Conservation (phyloP, 2,888 invertebrate genomes). For the Axea sp. region DNA sequence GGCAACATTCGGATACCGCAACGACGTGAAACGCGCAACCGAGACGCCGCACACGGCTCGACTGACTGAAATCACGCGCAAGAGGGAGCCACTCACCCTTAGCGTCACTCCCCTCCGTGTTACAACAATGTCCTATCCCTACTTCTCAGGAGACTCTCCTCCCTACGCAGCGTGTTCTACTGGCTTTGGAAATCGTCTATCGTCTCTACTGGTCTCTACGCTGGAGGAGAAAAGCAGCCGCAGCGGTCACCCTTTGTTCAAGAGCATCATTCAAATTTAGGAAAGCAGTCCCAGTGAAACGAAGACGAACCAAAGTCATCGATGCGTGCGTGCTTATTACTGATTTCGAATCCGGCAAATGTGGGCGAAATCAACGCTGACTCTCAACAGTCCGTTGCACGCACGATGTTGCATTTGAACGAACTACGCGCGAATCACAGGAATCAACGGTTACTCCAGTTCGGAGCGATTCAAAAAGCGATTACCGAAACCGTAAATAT, state of each 20-base stretch:
- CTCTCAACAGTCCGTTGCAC: no score
- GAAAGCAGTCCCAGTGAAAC: constrained; percentile 35
- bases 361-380: no score
- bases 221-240: constrained; percentile 41
- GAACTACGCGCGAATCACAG: no score
- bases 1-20: constrained; percentile 60
- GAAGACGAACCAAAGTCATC: constrained; percentile 9
- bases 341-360: no score
- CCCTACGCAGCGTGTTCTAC: constrained; percentile 20
- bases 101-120: constrained; percentile 48
- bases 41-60: constrained; percentile 76
- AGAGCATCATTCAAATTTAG: constrained; percentile 56
- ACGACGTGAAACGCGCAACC: constrained; percentile 65
- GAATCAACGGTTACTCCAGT: no score
- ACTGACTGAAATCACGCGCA: constrained; percentile 71
- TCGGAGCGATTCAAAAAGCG: no score
- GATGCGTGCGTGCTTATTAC: no score
- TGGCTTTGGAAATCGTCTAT: constrained; percentile 59
- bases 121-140: constrained; percentile 51
- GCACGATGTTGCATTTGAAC: no score
- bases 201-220: constrained; percentile 48
- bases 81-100: constrained; percentile 71
- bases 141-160: constrained; percentile 44
- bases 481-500: no score
- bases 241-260: constrained; percentile 43